phyloP scores from a whole-genome alignment of 92 coral and sea anemone genomes.

The Umimayanthus chanpuru region DNA sequence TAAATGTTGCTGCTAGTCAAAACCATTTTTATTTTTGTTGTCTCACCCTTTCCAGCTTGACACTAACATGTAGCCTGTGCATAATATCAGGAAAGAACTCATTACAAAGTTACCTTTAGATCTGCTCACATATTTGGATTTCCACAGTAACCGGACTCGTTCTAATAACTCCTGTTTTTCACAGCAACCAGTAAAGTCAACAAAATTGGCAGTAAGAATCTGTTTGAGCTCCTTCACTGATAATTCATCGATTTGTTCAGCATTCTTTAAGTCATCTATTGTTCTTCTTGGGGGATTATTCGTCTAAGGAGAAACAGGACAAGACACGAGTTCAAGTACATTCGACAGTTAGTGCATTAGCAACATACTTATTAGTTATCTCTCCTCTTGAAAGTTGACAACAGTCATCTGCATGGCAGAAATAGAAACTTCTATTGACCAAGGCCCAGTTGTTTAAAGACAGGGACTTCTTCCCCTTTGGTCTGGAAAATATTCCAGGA shows the following conservation, averaged over 20 bases:
- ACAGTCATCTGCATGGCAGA: no score
- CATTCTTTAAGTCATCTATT: conserved; percentile 66
- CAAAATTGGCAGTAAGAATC: conserved; percentile 81
- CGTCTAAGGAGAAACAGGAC: not conserved
- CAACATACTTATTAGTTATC: no score
- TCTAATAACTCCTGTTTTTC: conserved; percentile 89
- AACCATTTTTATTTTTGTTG: no score
- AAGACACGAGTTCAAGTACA: not conserved
- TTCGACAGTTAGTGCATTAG: no score
- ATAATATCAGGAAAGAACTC: not conserved
- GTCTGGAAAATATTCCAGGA: no score
- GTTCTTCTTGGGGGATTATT: conserved; percentile 47
- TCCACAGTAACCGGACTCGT: conserved; percentile 82
- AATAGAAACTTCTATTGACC: no score
- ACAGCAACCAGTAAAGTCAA: conserved; percentile 95
- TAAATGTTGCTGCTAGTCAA: no score
- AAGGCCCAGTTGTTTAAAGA: no score
- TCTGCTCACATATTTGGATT: conserved; percentile 64
- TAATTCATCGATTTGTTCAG: conserved; percentile 72
- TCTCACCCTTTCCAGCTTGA: no score
- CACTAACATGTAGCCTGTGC: not conserved
- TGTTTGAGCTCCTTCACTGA: conserved; percentile 87
- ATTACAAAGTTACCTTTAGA: conserved; percentile 44
- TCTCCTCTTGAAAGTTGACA: no score
- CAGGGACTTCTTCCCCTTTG: no score